Evolutionary conservation across 2,888 invertebrate species (phyloP).

Genomic region (Caenorhabditis macrosperma): DNA sequence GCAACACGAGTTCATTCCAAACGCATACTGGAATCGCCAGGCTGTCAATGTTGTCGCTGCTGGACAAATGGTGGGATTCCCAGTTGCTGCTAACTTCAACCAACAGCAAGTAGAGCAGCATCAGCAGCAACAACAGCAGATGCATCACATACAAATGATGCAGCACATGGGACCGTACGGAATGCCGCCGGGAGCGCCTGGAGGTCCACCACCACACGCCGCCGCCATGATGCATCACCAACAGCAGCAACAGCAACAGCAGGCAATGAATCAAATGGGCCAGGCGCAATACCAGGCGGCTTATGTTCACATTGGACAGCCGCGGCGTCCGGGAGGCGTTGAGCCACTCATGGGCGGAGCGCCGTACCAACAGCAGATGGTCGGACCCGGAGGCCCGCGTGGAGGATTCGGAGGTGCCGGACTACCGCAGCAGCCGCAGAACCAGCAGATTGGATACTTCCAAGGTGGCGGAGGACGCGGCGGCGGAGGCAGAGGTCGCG

Average conservation of each 20-base stretch:
- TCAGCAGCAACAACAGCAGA: conserved; percentile 25
- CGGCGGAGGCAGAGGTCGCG: not conserved
- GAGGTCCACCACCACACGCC: conserved; percentile 18
- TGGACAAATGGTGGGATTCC: not conserved
- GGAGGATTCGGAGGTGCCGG: conserved; percentile 4
- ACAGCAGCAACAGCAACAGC: conserved; percentile 18
- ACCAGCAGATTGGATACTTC: conserved; percentile 37
- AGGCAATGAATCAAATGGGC: not conserved
- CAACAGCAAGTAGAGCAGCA: conserved; percentile 20
- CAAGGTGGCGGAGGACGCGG: not conserved
- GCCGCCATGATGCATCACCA: conserved; percentile 24
- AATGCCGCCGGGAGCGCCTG: conserved; percentile 10
- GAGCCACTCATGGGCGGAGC: conserved; percentile 37
- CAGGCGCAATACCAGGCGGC: not conserved
- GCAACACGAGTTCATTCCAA: conserved; percentile 26
- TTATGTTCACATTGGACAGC: not conserved
- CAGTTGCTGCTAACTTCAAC: not conserved
- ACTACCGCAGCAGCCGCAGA: not conserved
- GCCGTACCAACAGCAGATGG: conserved; percentile 18
- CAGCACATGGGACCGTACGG: conserved; percentile 29
- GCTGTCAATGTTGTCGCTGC: no score
- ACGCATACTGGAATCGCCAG: not conserved
- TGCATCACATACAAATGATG: conserved; percentile 26
- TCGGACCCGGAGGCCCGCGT: conserved; percentile 15
- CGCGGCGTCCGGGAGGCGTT: conserved; percentile 14